Evolutionary conservation across 2,113 vertebrate species (phyloP).

Genomic region (Neopipo cinnamomea): DNA sequence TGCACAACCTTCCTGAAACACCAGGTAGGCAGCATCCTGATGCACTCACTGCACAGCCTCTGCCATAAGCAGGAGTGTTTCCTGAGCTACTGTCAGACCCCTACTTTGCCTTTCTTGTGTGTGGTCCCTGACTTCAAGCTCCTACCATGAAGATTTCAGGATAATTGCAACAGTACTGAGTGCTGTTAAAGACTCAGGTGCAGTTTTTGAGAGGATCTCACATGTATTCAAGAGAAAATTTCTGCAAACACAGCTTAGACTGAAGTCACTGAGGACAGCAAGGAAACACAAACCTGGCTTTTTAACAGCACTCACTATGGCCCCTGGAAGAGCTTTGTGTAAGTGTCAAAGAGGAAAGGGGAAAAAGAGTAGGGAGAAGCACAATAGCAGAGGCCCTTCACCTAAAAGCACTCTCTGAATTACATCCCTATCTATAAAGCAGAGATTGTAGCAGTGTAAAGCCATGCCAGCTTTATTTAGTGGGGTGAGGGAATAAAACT

Average conservation of each 20-base stretch:
- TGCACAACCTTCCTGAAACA: neutral
- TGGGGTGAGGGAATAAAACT: accelerated
- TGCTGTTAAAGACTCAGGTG: neutral
- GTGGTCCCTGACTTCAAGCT: neutral
- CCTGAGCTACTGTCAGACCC: accelerated
- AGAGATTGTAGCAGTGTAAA: neutral
- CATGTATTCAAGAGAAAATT: neutral
- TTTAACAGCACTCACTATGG: neutral
- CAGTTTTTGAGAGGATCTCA: neutral
- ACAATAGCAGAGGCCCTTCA: accelerated
- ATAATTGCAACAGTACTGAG: neutral
- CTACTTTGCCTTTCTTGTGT: neutral
- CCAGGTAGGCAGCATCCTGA: neutral
- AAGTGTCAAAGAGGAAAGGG: neutral
- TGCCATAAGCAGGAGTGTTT: neutral
- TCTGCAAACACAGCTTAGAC: neutral
- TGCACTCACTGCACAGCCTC: neutral
- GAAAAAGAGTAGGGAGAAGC: neutral
- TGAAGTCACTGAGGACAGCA: neutral
- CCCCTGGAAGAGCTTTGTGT: neutral
- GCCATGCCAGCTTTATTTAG: neutral
- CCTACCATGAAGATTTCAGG: neutral
- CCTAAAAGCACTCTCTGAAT: neutral
- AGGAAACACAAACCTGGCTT: neutral
- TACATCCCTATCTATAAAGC: neutral